phyloP scores from a whole-genome alignment of 2,888 invertebrate genomes.

The Hyalella azteca region DNA sequence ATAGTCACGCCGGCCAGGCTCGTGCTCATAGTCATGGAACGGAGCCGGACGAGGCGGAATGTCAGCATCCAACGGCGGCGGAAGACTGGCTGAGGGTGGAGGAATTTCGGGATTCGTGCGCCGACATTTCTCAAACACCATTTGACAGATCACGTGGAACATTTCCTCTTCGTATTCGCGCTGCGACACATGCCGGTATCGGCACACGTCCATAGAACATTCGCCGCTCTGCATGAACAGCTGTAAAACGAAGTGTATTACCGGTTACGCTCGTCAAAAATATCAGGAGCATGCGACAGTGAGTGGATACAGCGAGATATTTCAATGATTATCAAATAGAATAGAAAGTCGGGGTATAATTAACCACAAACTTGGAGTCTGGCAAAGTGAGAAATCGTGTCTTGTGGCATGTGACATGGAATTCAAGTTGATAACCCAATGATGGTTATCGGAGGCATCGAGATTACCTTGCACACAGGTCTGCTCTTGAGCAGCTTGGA shows the following conservation, averaged over 20 bases:
- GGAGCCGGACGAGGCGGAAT: background rate
- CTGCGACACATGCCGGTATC: constrained; percentile 47
- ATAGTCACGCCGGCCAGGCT: background rate
- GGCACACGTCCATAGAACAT: constrained; percentile 46
- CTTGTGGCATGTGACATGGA: too few species aligned
- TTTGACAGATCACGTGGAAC: constrained; percentile 39
- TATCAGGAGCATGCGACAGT: too few species aligned
- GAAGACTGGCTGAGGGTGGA: background rate
- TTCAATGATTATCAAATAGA: too few species aligned
- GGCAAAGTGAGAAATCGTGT: too few species aligned
- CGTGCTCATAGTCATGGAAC: background rate
- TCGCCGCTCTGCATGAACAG: constrained; percentile 39
- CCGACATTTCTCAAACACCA: constrained; percentile 24
- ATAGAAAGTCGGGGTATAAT: too few species aligned
- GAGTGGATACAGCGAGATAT: too few species aligned
- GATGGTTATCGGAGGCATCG: too few species aligned
- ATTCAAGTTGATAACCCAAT: too few species aligned
- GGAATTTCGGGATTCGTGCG: constrained; percentile 15
- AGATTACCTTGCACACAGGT: constrained; percentile 54
- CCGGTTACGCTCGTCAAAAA: too few species aligned
- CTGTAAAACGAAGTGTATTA: too few species aligned
- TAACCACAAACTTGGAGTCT: too few species aligned
- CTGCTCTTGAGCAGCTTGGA: constrained; percentile 45
- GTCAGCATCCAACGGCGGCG: background rate
- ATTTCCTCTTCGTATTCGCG: constrained; percentile 51